Evolutionary conservation across 2,888 invertebrate genomes (phyloP), one percentile per base, ranked within the genome.

Genomic region (Leptothorax acervorum): DNA sequence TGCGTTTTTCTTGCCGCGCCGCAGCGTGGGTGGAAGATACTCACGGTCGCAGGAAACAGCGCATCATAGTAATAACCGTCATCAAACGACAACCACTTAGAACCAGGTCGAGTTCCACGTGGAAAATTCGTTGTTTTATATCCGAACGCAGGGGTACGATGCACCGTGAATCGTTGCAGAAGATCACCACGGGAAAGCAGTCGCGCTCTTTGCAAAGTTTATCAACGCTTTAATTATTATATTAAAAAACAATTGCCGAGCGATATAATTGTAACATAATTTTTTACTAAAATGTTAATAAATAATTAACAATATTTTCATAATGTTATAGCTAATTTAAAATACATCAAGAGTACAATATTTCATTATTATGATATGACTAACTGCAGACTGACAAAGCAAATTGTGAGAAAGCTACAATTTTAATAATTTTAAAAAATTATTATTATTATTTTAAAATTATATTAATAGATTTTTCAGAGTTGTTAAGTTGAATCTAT

Each of bases 31-130:
- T 91, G 90, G 92, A 90, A 86, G 91, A 90, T 93, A 92, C 92
- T 93, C 94, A 94, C 91, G 94, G 94, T 89, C 94, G 93, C 94
- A 93, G 94, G 94, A 94, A 94, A 94, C 94, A 92, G 93, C 93
- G 90, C 93, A 94, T 94, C 94, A 94, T 92, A 91, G 92, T 94
- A 94, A 94, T 94, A 93, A 94, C 94, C 91, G 93, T 94, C 94
- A 94, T 94, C 93, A 94, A 94, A 93, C 92, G 92, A 87, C 92
- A 91, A 92, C 93, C 93, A 94, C 94, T 94, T 94, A 94, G 93
- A 94, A 92, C 91, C 92, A 87, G 92, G 87, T 89, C 90, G 87
- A 87, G 89, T 86, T 90, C 85, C 86, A 86, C 90, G 91, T 91
- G 92, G 90, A 91, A 91, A 90, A 90, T 90, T 90, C 86, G 91